Percentiles rank a stretch among this genome's conserved stretches.
Conservation (phyloP, 2,113 vertebrate genomes). For the Rhea pennata region DNA sequence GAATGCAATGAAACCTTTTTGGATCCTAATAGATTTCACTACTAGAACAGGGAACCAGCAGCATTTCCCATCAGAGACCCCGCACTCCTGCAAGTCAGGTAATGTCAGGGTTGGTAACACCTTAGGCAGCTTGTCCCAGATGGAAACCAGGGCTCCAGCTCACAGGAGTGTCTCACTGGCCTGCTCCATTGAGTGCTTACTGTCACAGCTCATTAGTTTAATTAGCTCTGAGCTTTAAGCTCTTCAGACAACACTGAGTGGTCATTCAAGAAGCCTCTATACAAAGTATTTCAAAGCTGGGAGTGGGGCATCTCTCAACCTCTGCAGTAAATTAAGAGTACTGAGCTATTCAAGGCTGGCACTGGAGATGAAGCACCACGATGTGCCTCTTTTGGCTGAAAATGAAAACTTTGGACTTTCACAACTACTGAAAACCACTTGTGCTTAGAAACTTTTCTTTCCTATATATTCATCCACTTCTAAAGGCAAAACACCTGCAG, state of each 20-base stretch:
- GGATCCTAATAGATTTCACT: neutral
- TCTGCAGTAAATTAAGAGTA: neutral
- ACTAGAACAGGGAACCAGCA: neutral
- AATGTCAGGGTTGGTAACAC: no score
- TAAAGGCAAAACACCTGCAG: neutral
- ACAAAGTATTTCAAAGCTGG: neutral
- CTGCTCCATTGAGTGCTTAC: neutral
- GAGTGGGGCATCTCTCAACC: neutral
- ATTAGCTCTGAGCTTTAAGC: neutral
- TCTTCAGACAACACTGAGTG: neutral
- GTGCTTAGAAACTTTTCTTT: neutral
- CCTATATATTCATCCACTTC: neutral
- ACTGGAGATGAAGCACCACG: neutral
- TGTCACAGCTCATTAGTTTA: neutral
- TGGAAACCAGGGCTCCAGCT: neutral
- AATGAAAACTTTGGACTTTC: fast-evolving
- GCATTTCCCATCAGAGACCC: neutral
- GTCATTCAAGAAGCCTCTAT: fast-evolving
- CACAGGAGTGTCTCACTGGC: neutral
- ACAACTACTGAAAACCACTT: neutral
- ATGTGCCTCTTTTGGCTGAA: neutral
- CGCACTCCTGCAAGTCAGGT: fast-evolving
- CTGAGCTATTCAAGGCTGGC: neutral
- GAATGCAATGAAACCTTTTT: neutral
- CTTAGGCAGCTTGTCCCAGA: neutral